Evolutionary conservation across 2,888 invertebrate species (phyloP).

Genomic region (Macaria liturata): DNA sequence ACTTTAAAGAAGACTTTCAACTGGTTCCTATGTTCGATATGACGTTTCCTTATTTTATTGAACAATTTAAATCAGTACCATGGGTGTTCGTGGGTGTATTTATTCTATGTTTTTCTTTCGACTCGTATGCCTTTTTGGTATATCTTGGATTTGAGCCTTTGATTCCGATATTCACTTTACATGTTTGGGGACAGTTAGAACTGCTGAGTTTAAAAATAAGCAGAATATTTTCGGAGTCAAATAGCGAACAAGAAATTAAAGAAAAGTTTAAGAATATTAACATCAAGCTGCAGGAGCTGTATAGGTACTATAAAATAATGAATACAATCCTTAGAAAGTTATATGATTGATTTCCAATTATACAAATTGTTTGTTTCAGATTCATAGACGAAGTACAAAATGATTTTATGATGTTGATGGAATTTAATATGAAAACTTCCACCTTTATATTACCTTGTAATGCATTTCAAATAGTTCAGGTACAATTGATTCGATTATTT

Average conservation of each 20-base stretch:
- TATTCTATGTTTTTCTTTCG: conserved; percentile 42
- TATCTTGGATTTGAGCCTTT: conserved; percentile 66
- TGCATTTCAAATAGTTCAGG: conserved; percentile 60
- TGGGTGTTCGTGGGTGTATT: conserved; percentile 42
- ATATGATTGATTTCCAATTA: too few species aligned
- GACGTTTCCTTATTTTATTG: conserved; percentile 48
- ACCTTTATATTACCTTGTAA: conserved; percentile 59
- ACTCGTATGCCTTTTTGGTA: conserved; percentile 43
- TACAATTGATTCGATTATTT: conserved; percentile 22
- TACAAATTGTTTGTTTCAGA: conserved; percentile 40
- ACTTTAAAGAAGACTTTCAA: conserved; percentile 44
- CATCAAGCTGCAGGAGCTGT: conserved; percentile 53
- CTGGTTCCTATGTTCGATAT: conserved; percentile 56
- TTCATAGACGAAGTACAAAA: conserved; percentile 45
- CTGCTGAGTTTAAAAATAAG: conserved; percentile 51
- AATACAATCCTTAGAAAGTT: too few species aligned
- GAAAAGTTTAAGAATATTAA: conserved; percentile 53
- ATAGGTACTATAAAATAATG: conserved; percentile 41
- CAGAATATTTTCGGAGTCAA: conserved; percentile 42
- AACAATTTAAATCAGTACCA: conserved; percentile 44
- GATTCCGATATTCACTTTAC: conserved; percentile 63
- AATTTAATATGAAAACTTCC: conserved; percentile 62
- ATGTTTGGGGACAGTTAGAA: conserved; percentile 63
- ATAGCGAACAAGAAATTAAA: conserved; percentile 39
- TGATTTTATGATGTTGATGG: conserved; percentile 53